Evolutionary conservation across 2,113 vertebrate genomes (phyloP).

Genomic region (Oryzias curvinotus): DNA sequence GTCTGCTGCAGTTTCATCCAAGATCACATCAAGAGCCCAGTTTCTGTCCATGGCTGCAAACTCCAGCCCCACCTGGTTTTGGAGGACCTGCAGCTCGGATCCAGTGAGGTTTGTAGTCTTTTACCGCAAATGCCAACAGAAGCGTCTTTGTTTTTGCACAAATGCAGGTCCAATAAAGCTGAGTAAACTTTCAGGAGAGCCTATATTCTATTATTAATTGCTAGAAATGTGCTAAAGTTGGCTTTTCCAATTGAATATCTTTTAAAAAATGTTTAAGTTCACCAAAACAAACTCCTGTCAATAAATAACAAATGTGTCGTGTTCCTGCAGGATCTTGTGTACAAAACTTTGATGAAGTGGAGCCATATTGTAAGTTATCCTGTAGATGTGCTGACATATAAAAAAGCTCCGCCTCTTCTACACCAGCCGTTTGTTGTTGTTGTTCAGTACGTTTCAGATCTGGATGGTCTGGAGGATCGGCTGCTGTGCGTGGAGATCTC

Average conservation of each 20-base stretch:
- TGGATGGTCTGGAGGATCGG: slow-evolving; percentile 16
- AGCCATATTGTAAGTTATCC: slow-evolving; percentile 32
- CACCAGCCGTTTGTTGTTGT: neutral
- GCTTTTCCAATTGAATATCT: too few species aligned
- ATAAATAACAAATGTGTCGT: neutral
- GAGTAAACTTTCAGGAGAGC: too few species aligned
- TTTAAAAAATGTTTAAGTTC: too few species aligned
- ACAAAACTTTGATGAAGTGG: slow-evolving; percentile 24
- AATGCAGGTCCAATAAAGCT: too few species aligned
- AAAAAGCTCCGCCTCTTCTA: neutral
- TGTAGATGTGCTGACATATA: accelerated
- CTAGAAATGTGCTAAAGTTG: too few species aligned
- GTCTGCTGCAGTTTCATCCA: slow-evolving; percentile 3
- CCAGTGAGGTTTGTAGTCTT: slow-evolving; percentile 15
- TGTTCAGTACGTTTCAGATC: slow-evolving; percentile 14
- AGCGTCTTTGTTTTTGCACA: too few species aligned
- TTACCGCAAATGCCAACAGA: neutral
- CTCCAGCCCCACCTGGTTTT: slow-evolving; percentile 5
- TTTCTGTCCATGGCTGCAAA: accelerated
- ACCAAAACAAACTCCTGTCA: too few species aligned
- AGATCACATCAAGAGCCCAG: neutral
- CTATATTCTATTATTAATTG: too few species aligned
- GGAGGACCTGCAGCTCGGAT: neutral
- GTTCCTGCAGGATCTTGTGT: slow-evolving; percentile 36
- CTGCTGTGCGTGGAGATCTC: slow-evolving; percentile 31